These are phyloP conservation scores for Paramuricea clavata DNA, from an alignment of 92 coral and sea anemone species.

Conservation along the genomic window DNA sequence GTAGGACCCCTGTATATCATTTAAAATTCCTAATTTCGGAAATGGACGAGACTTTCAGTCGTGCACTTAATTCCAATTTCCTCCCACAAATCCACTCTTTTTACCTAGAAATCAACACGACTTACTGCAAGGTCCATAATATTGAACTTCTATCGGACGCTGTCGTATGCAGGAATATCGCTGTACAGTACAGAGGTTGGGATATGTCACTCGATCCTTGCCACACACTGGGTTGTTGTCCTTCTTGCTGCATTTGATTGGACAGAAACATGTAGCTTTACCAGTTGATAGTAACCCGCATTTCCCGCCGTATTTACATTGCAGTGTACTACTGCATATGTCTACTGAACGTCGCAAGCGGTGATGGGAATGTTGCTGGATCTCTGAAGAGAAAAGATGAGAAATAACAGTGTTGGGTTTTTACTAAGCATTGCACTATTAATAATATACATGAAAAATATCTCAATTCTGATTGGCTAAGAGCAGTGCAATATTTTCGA, in stretches of 20 bases:
- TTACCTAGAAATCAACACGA: not conserved
- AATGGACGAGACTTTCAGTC: too few relatives aligned
- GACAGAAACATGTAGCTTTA: slow-evolving; percentile 25
- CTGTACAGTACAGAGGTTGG: slow-evolving; percentile 29
- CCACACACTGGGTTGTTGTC: slow-evolving; percentile 44
- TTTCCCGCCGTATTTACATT: slow-evolving; percentile 35
- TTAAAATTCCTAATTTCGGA: too few relatives aligned
- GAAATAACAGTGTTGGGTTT: too few relatives aligned
- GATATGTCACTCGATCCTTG: slow-evolving; percentile 33
- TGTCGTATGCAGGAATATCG: slow-evolving; percentile 43
- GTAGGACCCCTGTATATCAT: too few relatives aligned
- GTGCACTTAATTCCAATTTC: too few relatives aligned
- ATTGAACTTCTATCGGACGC: slow-evolving; percentile 21
- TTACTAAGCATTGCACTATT: not conserved
- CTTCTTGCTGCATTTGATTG: slow-evolving; percentile 34
- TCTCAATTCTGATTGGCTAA: too few relatives aligned
- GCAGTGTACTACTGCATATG: not conserved
- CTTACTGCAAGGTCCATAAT: slow-evolving; percentile 47
- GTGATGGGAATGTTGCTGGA: slow-evolving; percentile 36
- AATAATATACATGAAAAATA: too few relatives aligned
- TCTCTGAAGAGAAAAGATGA: slow-evolving; percentile 15
- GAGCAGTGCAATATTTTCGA: too few relatives aligned
- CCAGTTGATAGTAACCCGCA: slow-evolving; percentile 31
- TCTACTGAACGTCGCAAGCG: slow-evolving; percentile 35
- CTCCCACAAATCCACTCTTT: too few relatives aligned